These are phyloP conservation scores for Strigamia crassipes DNA, from an alignment of 2,888 invertebrate species.

Conservation along the genomic window DNA sequence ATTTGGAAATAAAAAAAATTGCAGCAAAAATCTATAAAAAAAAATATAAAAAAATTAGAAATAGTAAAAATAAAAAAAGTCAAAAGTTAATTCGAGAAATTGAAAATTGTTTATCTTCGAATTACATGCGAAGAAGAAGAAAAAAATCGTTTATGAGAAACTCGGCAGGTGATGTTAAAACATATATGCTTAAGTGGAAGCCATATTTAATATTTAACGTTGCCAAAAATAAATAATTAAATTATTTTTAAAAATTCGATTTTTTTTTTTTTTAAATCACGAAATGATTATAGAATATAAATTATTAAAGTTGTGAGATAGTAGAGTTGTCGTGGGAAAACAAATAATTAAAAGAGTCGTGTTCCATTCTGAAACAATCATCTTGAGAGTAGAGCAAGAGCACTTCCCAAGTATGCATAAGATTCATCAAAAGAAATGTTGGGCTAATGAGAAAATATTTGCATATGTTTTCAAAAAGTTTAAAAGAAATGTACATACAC, in stretches of 20 bases:
- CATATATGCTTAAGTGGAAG: neutral
- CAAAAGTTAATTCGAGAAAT: slow-evolving; percentile 6
- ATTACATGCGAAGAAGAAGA: neutral
- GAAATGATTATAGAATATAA: neutral
- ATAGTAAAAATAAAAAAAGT: neutral
- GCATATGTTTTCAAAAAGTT: neutral
- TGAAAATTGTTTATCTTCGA: slow-evolving; percentile 3
- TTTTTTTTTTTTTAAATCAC: neutral
- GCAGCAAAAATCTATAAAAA: neutral
- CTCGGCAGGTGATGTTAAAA: neutral
- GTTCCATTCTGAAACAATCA: slow-evolving; percentile 15
- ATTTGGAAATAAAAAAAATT: neutral
- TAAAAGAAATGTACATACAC: neutral
- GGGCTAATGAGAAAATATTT: slow-evolving; percentile 7
- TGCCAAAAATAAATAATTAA: neutral
- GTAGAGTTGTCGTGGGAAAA: slow-evolving; percentile 8
- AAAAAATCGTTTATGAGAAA: neutral
- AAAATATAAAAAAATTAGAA: neutral
- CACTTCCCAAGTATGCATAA: neutral
- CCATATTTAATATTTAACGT: neutral
- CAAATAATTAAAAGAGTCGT: neutral
- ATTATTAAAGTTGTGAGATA: neutral
- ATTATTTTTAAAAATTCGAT: neutral
- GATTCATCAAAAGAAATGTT: slow-evolving; percentile 1
- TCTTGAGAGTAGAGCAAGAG: neutral